These are phyloP conservation scores for Drosophila virilis DNA, from an alignment of 1,140 invertebrate genomes.

Conservation along the genomic window DNA sequence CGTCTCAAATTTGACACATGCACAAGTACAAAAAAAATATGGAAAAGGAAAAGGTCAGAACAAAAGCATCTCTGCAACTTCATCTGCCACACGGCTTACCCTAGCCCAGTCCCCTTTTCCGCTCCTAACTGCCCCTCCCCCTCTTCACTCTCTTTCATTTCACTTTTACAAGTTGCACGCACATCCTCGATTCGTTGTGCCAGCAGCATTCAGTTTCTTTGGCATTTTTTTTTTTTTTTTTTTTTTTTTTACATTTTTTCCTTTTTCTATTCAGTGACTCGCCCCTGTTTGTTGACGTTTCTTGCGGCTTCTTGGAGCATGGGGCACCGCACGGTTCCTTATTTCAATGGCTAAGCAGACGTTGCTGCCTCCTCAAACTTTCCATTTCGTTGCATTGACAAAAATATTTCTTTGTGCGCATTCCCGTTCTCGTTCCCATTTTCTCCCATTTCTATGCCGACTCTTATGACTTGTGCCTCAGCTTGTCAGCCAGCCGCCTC, in stretches of 20 bases:
- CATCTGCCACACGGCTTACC: background rate
- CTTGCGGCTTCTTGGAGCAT: background rate
- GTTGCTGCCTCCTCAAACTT: slow-evolving; percentile 59
- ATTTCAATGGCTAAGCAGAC: slow-evolving; percentile 59
- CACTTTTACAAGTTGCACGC: slow-evolving; percentile 62
- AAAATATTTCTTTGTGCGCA: slow-evolving; percentile 49
- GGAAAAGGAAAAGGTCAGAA: slow-evolving; percentile 34
- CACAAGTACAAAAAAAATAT: slow-evolving; percentile 60
- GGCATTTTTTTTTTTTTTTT: slow-evolving; percentile 13
- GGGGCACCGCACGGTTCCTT: background rate
- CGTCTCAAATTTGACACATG: slow-evolving; percentile 67
- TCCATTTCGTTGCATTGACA: slow-evolving; percentile 71
- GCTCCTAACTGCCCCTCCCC: background rate
- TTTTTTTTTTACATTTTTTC: slow-evolving; percentile 12
- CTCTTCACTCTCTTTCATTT: slow-evolving; percentile 46
- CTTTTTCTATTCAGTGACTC: slow-evolving; percentile 21
- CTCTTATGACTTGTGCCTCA: slow-evolving; percentile 2
- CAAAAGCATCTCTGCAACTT: slow-evolving; percentile 44
- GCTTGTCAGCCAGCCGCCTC: slow-evolving; percentile 1
- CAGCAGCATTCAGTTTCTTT: slow-evolving; percentile 34
- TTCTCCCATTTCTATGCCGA: background rate
- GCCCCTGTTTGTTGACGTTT: slow-evolving; percentile 11
- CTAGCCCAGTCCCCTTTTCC: background rate
- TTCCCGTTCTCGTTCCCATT: background rate
- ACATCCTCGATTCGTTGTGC: slow-evolving; percentile 27